Base-by-base conservation (phyloP, 2,888 invertebrate genomes). In the Neoaliturus tenellus region DNA sequence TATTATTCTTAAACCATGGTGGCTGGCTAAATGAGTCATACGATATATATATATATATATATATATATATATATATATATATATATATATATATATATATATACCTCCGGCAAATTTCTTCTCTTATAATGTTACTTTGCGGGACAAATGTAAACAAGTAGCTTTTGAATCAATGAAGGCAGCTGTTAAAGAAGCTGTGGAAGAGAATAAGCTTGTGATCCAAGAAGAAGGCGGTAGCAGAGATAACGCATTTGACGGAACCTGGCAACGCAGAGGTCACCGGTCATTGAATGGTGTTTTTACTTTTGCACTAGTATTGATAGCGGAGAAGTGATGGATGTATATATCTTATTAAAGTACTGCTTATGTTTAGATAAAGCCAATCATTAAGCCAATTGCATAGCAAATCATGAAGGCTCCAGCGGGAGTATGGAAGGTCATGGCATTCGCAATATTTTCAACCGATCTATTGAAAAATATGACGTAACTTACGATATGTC, bases 381-480 rank as follows among this genome's bases (percentile, higher is more conserved):
- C 23, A 81, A 81, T 8, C 86, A 86, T 67, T 75, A 83, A 2
- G 83, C 33, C 44, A 35, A 58, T 69, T 86, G 85, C 69, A 33
- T 5, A 44, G 84, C 84, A 41, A 86, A 84, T 80, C 80, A 83
- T 75, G 39, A 33, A 44, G 81, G 83, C 25, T 75, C 80, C 5
- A 85, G 85, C 78, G 85, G 85, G 17, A 80, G 84, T n/a, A 85
- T 86, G 85, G 86, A 86, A 80, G 85, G 83, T 71, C 80, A 20
- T 51, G 51, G 20, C 5, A 51, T 10, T 20, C 2, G 10, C 1
- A 2, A 20, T 23, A 51, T 51, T 23, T 51, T 51, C 23, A 20
- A 23, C 14, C 8, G 20, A 23, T 51, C 51, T 51, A 23, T 6
- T 23, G 51, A 3, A 23, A 51, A 51, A 20, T 51, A 23, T 10